Base-by-base conservation (phyloP, 2,113 vertebrate genomes). In the Ageneiosus marmoratus region DNA sequence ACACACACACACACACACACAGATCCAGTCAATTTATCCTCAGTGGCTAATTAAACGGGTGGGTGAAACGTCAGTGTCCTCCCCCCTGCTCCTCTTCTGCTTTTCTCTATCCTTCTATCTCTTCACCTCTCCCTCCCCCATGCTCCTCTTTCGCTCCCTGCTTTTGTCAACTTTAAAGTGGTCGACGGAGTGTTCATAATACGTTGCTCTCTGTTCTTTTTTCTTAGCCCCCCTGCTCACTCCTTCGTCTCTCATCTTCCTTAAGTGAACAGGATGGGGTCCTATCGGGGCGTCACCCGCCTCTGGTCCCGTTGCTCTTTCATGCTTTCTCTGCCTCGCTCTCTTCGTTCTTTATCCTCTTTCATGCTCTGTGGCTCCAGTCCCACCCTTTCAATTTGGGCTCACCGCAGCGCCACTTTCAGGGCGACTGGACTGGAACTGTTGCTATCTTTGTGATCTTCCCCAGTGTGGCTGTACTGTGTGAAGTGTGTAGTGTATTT, bases 121-220 rank as follows among this genome's bases (percentile, higher is more conserved):
- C 65, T 90, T 86, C 75, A 84, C 87, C 90, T 89, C 84, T 85
- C 86, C 87, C 86, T 79, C 77, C 63, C 67, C 34, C 72, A 50
- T 41, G 27, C 79, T 76, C 55, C 69, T 55, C 85, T 75, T 81
- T 73, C 50, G 88, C 84, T 70, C 92, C 89, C 88, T 75, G 62
- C 88, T 56, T 92, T 94, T 94, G 90, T 95, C 86, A 86, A 90
- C 94, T 92, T 93, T 94, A 95, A 95, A 94, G 92, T 91, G 93
- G 88, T 89, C 91, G 87, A 29, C 89, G 92, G 89, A 91, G 93
- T 92, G 89, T 93, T 94, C 89, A 94, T 93, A 95, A 96, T 95
- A 92, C 93, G 88, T 90, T 91, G 89, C 89, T 93, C 91, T 91
- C 87, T 85, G 80, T 86, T 83, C 84, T 83, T 85, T 81, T 86